Evolutionary conservation across 1,140 invertebrate genomes (phyloP).

Genomic region (Eumaeus atala): DNA sequence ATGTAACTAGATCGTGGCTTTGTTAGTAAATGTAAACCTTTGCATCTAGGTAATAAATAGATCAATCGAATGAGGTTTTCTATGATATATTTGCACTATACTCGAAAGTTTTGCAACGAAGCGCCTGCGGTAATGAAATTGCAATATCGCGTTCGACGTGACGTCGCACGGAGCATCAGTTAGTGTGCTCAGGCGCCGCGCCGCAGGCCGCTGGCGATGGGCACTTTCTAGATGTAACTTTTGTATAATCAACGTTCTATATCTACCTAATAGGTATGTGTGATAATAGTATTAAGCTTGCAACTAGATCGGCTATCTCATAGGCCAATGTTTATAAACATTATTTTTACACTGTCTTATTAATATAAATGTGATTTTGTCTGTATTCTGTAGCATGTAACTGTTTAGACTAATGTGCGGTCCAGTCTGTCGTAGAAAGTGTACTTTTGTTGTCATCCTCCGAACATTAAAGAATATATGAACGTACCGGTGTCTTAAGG

Average conservation of each 20-base stretch:
- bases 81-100: constrained; percentile 1
- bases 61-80: background rate
- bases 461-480: too few relatives aligned
- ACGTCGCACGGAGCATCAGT: background rate
- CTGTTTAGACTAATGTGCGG: constrained; percentile 50
- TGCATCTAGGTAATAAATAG: background rate
- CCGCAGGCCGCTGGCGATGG: constrained; percentile 26
- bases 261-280: constrained; percentile 67
- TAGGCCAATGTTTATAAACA: constrained; percentile 70
- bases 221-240: constrained; percentile 51
- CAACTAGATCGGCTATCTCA: constrained; percentile 63
- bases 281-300: constrained; percentile 72
- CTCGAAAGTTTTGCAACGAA: background rate
- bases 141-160: background rate
- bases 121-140: background rate
- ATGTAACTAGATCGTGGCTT: background rate
- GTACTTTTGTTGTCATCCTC: too few relatives aligned
- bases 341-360: constrained; percentile 72
- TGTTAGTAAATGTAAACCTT: background rate
- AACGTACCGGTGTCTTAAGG: too few relatives aligned
- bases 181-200: background rate
- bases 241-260: constrained; percentile 64
- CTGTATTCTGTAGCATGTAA: constrained; percentile 59
- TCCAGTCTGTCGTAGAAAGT: constrained; percentile 30
- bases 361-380: constrained; percentile 64